These are phyloP conservation scores for Gymnobelideus leadbeateri DNA, from an alignment of 2,113 vertebrate genomes.

Conservation along the genomic window DNA sequence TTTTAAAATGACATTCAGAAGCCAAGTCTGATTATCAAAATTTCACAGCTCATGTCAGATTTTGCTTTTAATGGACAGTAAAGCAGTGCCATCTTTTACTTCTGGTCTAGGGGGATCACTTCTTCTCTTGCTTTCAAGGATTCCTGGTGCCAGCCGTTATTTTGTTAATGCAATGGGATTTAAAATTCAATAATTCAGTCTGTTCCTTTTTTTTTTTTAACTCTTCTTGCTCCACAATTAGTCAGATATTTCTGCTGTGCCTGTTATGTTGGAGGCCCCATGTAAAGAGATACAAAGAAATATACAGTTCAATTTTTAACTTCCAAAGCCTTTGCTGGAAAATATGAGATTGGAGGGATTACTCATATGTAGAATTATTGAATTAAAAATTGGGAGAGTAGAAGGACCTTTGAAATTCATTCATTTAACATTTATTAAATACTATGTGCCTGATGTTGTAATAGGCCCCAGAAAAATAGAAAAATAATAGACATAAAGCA, in stretches of 20 bases:
- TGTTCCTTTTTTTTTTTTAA: neutral
- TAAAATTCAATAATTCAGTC: neutral
- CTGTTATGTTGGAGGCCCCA: neutral
- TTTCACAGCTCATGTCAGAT: neutral
- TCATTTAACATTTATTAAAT: neutral
- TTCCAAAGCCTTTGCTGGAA: neutral
- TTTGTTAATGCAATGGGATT: neutral
- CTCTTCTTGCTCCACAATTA: neutral
- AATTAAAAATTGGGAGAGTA: neutral
- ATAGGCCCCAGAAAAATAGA: neutral
- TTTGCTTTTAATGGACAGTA: conserved; percentile 3
- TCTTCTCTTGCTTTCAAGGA: neutral
- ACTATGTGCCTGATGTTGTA: neutral
- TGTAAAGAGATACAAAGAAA: neutral
- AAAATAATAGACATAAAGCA: neutral
- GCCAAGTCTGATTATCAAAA: neutral
- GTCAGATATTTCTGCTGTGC: neutral
- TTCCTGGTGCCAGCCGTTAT: conserved; percentile 13
- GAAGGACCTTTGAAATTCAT: neutral
- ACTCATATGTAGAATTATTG: neutral
- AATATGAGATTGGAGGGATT: neutral
- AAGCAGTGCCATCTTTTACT: neutral
- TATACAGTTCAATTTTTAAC: neutral
- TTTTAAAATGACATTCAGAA: neutral
- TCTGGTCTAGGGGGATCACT: neutral